Conservation (phyloP, 2,888 invertebrate genomes). For the Drosophila affinis region DNA sequence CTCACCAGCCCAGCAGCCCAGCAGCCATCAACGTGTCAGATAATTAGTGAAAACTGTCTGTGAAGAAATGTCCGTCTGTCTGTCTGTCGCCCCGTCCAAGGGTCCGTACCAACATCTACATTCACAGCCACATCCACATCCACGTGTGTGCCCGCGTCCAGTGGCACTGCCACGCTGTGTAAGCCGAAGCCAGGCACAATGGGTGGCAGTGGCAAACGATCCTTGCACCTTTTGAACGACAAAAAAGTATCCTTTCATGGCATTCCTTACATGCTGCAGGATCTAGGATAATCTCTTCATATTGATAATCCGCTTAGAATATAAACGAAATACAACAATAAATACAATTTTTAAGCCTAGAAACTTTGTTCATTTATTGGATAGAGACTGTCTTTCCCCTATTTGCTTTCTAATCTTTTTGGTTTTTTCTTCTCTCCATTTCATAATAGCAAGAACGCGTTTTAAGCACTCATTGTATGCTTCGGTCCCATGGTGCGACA, state of each 20-base stretch:
- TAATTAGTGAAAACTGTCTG: conserved; percentile 78
- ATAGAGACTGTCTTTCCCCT: too few relatives aligned
- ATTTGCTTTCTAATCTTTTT: too few relatives aligned
- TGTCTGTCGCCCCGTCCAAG: conserved; percentile 54
- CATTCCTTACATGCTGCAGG: too few relatives aligned
- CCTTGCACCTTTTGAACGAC: too few relatives aligned
- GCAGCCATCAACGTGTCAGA: conserved; percentile 69
- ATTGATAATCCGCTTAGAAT: too few relatives aligned
- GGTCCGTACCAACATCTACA: conserved; percentile 45
- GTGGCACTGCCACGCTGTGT: conserved; percentile 32
- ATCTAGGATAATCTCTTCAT: too few relatives aligned
- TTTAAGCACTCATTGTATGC: conserved; percentile 10
- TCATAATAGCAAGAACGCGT: conserved; percentile 12
- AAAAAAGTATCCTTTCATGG: too few relatives aligned
- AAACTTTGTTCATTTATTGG: too few relatives aligned
- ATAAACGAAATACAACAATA: too few relatives aligned
- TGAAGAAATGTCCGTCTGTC: conserved; percentile 64
- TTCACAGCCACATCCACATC: conserved; percentile 30
- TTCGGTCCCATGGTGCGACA: conserved; percentile 30
- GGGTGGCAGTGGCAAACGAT: conserved; percentile 3
- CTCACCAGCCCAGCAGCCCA: conserved; percentile 35
- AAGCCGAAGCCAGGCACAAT: conserved; percentile 18
- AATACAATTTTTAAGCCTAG: too few relatives aligned
- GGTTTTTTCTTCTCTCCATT: too few relatives aligned
- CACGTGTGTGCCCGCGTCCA: conserved; percentile 34